A percentile compares a stretch with the other conserved stretches of the same genome.
Conservation (phyloP, 2,888 invertebrate species). For the Melinaea menophilus region DNA sequence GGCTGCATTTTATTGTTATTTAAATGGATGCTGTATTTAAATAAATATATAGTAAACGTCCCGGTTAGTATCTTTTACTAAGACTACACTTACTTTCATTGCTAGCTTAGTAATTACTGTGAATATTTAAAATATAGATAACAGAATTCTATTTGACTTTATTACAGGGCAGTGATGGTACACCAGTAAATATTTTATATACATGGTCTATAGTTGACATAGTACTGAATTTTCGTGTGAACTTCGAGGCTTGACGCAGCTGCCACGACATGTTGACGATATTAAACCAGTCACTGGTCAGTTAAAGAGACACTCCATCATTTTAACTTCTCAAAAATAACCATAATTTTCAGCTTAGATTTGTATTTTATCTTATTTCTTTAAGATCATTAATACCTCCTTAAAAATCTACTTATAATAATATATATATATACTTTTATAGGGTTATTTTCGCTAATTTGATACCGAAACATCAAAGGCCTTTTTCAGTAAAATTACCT, state of each 20-base stretch:
- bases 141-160: too few species aligned
- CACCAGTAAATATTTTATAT: too few species aligned
- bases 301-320: not conserved
- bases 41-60: not conserved
- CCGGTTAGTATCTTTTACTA: not conserved
- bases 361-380: too few species aligned
- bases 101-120: too few species aligned
- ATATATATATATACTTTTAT: too few species aligned
- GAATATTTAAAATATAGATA: too few species aligned
- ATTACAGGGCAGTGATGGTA: too few species aligned
- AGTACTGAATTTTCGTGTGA: constrained; percentile 14
- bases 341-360: too few species aligned
- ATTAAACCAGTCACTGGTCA: constrained; percentile 9
- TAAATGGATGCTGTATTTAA: not conserved
- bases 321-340: not conserved
- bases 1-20: constrained; percentile 1
- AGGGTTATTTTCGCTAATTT: not conserved
- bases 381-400: too few species aligned
- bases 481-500: not conserved
- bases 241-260: constrained; percentile 19
- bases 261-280: constrained; percentile 21
- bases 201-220: too few species aligned
- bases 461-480: not conserved
- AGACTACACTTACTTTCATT: not conserved
- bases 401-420: too few species aligned